These are phyloP conservation scores for Rhabdomys dilectus DNA, from an alignment of 2,113 vertebrate genomes.

Conservation along the genomic window DNA sequence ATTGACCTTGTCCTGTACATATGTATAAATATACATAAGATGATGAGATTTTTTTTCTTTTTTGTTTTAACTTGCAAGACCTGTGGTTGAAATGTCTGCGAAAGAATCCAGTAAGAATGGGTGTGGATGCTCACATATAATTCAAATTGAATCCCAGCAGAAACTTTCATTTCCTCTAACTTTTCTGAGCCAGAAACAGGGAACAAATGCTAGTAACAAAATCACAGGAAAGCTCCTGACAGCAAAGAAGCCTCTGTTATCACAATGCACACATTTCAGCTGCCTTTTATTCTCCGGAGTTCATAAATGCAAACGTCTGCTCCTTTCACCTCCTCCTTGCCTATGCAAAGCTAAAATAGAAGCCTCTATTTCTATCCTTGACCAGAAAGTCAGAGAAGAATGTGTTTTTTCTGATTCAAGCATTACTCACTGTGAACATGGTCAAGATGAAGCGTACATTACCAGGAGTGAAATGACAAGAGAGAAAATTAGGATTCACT, in stretches of 20 bases:
- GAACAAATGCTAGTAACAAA: constrained; percentile 58
- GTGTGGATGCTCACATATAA: constrained; percentile 35
- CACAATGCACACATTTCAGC: constrained; percentile 72
- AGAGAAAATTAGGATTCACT: constrained; percentile 72
- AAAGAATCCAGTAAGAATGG: constrained; percentile 1
- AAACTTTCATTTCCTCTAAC: constrained; percentile 70
- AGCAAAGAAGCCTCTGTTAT: constrained; percentile 67
- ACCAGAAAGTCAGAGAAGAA: constrained; percentile 64
- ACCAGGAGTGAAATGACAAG: constrained; percentile 58
- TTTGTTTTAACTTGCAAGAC: not conserved
- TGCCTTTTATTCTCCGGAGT: constrained; percentile 70
- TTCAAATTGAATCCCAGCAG: constrained; percentile 55
- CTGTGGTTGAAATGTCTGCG: constrained; percentile 17
- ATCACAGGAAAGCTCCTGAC: constrained; percentile 48
- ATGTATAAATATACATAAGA: constrained; percentile 33
- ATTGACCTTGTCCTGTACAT: constrained; percentile 37
- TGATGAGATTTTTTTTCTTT: not conserved
- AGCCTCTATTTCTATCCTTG: constrained; percentile 72
- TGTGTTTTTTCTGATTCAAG: constrained; percentile 43
- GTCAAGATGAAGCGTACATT: constrained; percentile 54
- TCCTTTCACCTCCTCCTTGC: constrained; percentile 46
- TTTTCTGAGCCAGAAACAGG: constrained; percentile 51
- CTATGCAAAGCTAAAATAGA: constrained; percentile 67
- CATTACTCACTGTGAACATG: constrained; percentile 64
- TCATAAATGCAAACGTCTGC: constrained; percentile 69